A percentile compares a stretch with the other conserved stretches of the same genome.
Evolutionary conservation across 2,797 vertebrate species (phyloP).

Genomic region (Bradypodion ventrale): DNA sequence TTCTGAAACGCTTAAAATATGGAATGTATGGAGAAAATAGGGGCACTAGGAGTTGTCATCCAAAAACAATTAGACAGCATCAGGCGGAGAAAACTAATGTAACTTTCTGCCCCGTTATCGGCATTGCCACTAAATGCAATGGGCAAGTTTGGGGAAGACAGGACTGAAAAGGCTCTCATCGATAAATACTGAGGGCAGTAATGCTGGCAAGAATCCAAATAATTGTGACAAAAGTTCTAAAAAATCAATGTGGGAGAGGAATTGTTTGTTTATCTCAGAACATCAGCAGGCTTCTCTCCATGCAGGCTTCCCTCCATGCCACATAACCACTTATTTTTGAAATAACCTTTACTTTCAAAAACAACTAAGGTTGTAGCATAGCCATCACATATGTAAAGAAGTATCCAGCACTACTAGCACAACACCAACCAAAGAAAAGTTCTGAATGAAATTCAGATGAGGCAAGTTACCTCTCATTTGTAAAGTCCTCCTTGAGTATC

Average conservation of each 20-base stretch:
- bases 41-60: neutral
- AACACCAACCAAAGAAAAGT: neutral
- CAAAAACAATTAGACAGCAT: neutral
- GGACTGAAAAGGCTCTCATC: neutral
- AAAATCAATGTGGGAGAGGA: neutral
- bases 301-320: too few species aligned
- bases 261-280: neutral
- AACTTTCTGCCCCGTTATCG: neutral
- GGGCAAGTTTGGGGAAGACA: neutral
- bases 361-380: neutral
- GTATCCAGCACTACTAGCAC: neutral
- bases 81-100: neutral
- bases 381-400: neutral
- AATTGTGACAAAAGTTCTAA: neutral
- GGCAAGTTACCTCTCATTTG: constrained; percentile 85
- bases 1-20: neutral
- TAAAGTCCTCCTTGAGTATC: constrained; percentile 92
- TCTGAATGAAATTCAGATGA: neutral
- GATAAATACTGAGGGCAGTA: neutral
- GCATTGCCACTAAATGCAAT: neutral
- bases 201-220: neutral
- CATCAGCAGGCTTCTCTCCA: too few species aligned
- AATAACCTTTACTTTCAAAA: neutral
- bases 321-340: neutral
- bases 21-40: neutral